A percentile compares a stretch with the other conserved stretches of the same genome.
Evolutionary conservation across 2,888 invertebrate genomes (phyloP).

Genomic region (Gymnosoma rotundatum): DNA sequence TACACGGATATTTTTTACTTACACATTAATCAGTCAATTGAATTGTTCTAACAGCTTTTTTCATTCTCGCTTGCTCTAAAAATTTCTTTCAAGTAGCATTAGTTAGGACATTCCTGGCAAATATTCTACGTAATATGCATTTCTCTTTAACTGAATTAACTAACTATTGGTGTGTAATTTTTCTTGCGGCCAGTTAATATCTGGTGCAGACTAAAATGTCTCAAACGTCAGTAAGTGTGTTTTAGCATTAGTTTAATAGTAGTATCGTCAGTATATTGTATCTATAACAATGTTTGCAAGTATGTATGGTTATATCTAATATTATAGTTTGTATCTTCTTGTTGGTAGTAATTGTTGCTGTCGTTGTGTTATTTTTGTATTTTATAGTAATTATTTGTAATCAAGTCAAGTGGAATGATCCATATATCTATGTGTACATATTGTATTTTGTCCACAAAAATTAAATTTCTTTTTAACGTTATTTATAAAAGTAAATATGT

Average conservation of each 20-base stretch:
- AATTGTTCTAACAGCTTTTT: too few species aligned
- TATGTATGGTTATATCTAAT: slow-evolving; percentile 7
- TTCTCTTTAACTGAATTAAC: slow-evolving; percentile 22
- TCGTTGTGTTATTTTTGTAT: slow-evolving; percentile 36
- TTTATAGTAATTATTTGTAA: slow-evolving; percentile 69
- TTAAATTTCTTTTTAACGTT: slow-evolving; percentile 47
- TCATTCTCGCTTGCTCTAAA: too few species aligned
- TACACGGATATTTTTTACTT: too few species aligned
- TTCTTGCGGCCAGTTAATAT: slow-evolving; percentile 66
- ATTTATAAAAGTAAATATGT: slow-evolving; percentile 31
- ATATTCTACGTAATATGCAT: slow-evolving; percentile 38
- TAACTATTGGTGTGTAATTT: slow-evolving; percentile 58
- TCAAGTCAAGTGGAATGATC: slow-evolving; percentile 70
- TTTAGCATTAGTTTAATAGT: slow-evolving; percentile 57
- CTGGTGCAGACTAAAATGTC: slow-evolving; percentile 61
- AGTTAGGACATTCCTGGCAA: background rate
- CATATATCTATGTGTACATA: slow-evolving; percentile 28
- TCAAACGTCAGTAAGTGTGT: slow-evolving; percentile 42
- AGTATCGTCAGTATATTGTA: slow-evolving; percentile 40
- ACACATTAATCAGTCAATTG: too few species aligned
- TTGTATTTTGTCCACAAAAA: slow-evolving; percentile 25
- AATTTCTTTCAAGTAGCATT: background rate
- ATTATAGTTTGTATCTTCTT: slow-evolving; percentile 43
- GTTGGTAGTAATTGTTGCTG: slow-evolving; percentile 51
- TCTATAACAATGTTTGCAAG: background rate